Evolutionary conservation across 2,888 invertebrate genomes (phyloP), one percentile per base, ranked within the genome.

Genomic region (Cephus spinipes): DNA sequence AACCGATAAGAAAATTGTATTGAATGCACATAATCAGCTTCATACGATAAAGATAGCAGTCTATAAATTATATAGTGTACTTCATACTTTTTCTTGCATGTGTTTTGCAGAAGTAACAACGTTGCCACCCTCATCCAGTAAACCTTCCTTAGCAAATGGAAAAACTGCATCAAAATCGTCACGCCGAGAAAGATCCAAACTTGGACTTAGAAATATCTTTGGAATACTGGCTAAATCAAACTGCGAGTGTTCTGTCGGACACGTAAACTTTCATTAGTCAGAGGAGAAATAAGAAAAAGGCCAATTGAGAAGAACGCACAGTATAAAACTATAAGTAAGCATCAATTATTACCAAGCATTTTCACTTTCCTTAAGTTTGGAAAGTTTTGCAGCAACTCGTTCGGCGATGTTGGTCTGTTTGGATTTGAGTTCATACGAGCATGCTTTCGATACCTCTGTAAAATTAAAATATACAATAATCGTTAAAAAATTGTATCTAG

Each of bases 151-250:
- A 69, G 93, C 91, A 89, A 94, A 95, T 73, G 96, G 96, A 92
- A 98, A 98, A 55, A 98, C 97, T 87, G 95, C 94, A 83, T 95
- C 94, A 92, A 98, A 98, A 78, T 96, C 96, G 85, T 95, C 94
- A 68, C 95, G 94, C 89, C 97, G 95, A 90, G 96, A 96, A 76
- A 98, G 93, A 88, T 95, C 95, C 88, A 98, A 94, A 80, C 95
- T 94, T 69, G 95, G 94, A 88, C 95, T 95, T 89, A 97, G 94
- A 92, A 98, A 98, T 88, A 98, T 95, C 90, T 94, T 95, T 79
- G 98, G 98, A 88, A 98, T 95, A 80, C 94, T 95, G 88, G 94
- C 94, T 15, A 95, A 91, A 89, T 94, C 93, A 91, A 89, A 90
- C 79, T 90, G 91, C 73, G 87, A 83, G 74, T 87, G 88, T 81